Evolutionary conservation across 2,888 invertebrate genomes (phyloP).

Genomic region (Ctena decussata): DNA sequence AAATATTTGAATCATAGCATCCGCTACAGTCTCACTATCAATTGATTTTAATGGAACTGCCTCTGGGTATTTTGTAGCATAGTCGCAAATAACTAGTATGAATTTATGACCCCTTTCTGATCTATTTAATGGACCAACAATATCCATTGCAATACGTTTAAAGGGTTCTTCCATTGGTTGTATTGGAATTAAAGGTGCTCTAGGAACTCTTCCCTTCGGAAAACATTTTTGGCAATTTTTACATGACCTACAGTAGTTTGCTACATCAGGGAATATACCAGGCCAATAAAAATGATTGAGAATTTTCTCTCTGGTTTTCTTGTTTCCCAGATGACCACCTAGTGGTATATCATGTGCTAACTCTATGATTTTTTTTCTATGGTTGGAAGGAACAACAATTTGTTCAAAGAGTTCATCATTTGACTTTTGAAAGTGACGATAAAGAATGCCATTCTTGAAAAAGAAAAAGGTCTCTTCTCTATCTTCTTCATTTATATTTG

Average conservation of each 20-base stretch:
- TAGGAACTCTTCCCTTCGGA: not conserved
- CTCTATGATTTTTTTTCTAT: not conserved
- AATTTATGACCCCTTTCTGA: constrained; percentile 11
- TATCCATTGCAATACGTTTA: not conserved
- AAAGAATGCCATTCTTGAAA: not conserved
- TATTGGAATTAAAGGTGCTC: constrained; percentile 7
- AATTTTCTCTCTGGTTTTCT: not conserved
- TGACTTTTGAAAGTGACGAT: not conserved
- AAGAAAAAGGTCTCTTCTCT: not conserved
- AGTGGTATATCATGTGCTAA: not conserved
- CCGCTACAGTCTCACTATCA: no score
- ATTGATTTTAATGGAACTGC: not conserved
- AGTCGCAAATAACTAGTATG: not conserved
- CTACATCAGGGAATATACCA: constrained; percentile 7
- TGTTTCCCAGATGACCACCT: constrained; percentile 2
- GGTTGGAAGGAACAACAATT: not conserved
- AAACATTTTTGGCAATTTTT: not conserved
- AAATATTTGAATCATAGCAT: constrained; percentile 6
- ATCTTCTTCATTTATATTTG: not conserved
- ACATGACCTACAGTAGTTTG: constrained; percentile 4
- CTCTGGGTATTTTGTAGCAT: constrained; percentile 15
- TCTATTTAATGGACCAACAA: not conserved
- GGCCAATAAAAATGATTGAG: constrained; percentile 19
- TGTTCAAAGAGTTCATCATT: not conserved
- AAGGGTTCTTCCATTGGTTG: constrained; percentile 15